These are phyloP conservation scores for Papilio demoleus DNA, from an alignment of 2,888 invertebrate species.

Conservation along the genomic window DNA sequence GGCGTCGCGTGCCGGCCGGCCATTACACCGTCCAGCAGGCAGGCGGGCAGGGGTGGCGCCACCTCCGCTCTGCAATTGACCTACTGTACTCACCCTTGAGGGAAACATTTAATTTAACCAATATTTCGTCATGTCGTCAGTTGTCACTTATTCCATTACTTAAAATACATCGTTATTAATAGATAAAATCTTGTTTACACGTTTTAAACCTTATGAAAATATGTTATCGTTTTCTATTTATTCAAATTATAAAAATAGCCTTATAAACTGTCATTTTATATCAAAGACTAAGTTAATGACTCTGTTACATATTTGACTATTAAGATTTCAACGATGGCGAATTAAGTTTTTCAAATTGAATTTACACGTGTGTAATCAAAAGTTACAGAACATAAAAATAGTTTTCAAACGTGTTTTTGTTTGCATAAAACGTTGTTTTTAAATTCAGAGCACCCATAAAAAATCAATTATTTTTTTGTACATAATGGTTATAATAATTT, in stretches of 20 bases:
- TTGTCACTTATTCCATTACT: background rate
- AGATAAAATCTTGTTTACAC: background rate
- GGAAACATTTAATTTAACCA: background rate
- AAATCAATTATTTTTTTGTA: background rate
- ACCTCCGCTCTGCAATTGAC: constrained; percentile 40
- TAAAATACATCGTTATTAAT: constrained; percentile 3
- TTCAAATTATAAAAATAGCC: background rate
- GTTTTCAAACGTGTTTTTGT: background rate
- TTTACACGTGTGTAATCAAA: background rate
- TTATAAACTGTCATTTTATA: background rate
- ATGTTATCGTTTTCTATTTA: background rate
- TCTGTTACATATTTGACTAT: background rate
- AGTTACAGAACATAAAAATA: background rate
- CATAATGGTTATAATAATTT: background rate
- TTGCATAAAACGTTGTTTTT: background rate
- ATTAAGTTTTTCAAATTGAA: background rate
- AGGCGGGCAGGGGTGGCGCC: constrained; percentile 33
- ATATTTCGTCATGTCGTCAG: background rate
- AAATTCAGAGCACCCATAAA: background rate
- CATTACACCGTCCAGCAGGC: constrained; percentile 62
- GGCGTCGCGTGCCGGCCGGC: constrained; percentile 67
- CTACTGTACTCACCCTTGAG: constrained; percentile 9
- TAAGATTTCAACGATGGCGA: background rate
- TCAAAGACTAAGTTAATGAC: background rate
- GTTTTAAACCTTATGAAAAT: background rate